These are phyloP conservation scores for Adelosebastes latens DNA, from an alignment of 2,797 vertebrate species.

Conservation along the genomic window DNA sequence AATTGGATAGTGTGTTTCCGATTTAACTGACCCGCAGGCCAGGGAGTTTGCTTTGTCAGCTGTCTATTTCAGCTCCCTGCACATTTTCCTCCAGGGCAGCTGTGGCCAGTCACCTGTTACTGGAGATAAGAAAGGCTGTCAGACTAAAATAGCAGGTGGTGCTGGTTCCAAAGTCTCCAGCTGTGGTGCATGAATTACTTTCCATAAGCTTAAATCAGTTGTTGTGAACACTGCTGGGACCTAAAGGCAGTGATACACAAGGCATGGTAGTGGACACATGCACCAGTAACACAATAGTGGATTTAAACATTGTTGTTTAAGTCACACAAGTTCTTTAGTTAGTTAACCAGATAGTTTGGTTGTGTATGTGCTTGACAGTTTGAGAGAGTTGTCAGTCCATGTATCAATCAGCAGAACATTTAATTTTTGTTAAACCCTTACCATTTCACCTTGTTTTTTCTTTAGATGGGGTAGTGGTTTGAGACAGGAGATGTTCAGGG, in stretches of 20 bases:
- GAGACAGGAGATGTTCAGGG: too few relatives aligned
- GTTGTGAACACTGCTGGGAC: not conserved
- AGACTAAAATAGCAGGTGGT: slow-evolving; percentile 55
- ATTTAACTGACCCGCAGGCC: not conserved
- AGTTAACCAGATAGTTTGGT: not conserved
- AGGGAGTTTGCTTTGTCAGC: slow-evolving; percentile 28
- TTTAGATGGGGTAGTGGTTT: too few relatives aligned
- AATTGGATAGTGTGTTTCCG: not conserved
- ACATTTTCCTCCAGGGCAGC: slow-evolving; percentile 12
- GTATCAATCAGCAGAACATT: not conserved
- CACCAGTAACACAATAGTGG: not conserved
- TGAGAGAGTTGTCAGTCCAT: not conserved
- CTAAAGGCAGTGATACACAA: not conserved
- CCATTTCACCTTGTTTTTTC: too few relatives aligned
- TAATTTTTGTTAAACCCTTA: not conserved
- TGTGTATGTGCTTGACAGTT: not conserved
- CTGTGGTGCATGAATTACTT: slow-evolving; percentile 12
- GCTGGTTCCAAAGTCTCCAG: slow-evolving; percentile 15
- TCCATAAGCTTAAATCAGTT: slow-evolving; percentile 12
- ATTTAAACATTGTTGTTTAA: not conserved
- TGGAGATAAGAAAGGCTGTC: slow-evolving; percentile 54
- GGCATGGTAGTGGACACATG: not conserved
- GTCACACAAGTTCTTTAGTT: not conserved
- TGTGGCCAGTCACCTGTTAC: slow-evolving; percentile 69
- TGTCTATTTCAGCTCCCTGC: slow-evolving; percentile 14